Base-by-base conservation (phyloP, 2,797 vertebrate species). In the Melanogrammus aeglefinus region DNA sequence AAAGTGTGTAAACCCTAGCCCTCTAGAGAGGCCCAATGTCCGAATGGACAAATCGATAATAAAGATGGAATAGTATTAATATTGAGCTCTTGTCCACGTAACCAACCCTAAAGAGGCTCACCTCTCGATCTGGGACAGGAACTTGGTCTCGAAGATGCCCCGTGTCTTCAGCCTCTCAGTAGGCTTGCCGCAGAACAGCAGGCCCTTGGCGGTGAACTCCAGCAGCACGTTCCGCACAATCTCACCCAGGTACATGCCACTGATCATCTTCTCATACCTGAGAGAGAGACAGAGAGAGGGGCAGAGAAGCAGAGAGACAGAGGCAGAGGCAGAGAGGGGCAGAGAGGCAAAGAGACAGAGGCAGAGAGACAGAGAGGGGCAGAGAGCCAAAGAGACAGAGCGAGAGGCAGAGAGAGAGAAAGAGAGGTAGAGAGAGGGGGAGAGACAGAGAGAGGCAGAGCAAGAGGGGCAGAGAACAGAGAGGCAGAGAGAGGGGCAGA, bases 261-360 rank as follows among this genome's bases (percentile, higher is more conserved):
- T 98, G 91, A 99, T 98, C 97, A 99, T 97, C 92, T 99, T 99
- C 94, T 98, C 97, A 75, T 94, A 99, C 88, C 97, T 99, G 66
- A 0, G 27, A 21, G 44, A 0, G 70, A 29, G 24, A 71, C 8
- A 33, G 24, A 71, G 13, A 71, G 24, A 71, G 24, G 18, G 13
- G 21, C 6, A 69, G 1, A 29, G n/a, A 69, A 8, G 21, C 6
- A 69, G 13, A 24, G n/a, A 69, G 21, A 69, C n/a, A 29, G 12
- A 69, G 38, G 8, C 6, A 9, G 6, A 38, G 36, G 9, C n/a
- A 31, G 38, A 39, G 7, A 39, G 38, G 1, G 8, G 12, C n/a
- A 69, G 21, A 69, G 21, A 69, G 12, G 18, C 5, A 69, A 2
- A 69, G 31, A 31, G 31, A 31, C 31, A 31, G 0, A 69, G 38